These are phyloP conservation scores for Manis pentadactyla DNA, from an alignment of 2,797 vertebrate genomes.

Conservation along the genomic window DNA sequence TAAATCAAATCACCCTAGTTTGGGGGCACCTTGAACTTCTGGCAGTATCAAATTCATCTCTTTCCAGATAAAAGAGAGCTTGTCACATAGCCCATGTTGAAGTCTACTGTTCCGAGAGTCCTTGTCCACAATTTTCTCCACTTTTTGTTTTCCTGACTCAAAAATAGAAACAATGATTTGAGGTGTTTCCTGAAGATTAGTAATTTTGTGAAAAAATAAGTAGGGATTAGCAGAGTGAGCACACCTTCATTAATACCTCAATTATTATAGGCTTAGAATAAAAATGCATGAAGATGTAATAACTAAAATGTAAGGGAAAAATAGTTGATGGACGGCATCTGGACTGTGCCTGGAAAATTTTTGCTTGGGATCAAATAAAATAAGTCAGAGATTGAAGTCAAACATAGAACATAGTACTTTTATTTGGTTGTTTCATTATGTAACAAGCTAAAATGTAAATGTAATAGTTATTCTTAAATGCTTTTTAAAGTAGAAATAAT, in stretches of 20 bases:
- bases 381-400: background rate
- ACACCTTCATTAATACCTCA: background rate
- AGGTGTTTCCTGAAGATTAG: background rate
- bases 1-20: slow-evolving; percentile 10
- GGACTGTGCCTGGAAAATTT: slow-evolving; percentile 1
- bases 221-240: background rate
- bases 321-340: background rate
- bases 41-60: background rate
- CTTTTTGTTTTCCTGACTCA: slow-evolving; percentile 20
- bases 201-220: slow-evolving; percentile 18
- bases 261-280: background rate
- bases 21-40: background rate
- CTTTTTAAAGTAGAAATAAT: background rate
- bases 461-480: background rate
- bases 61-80: background rate
- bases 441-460: slow-evolving; percentile 32
- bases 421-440: background rate
- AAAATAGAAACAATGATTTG: background rate
- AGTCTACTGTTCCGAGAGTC: background rate
- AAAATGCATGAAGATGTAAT: background rate
- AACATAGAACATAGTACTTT: background rate
- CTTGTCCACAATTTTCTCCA: background rate
- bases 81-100: background rate
- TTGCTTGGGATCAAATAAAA: background rate
- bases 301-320: background rate